Evolutionary conservation across 2,113 vertebrate genomes (phyloP), one percentile per base, ranked within the genome.

Genomic region (Nothoprocta perdicaria): DNA sequence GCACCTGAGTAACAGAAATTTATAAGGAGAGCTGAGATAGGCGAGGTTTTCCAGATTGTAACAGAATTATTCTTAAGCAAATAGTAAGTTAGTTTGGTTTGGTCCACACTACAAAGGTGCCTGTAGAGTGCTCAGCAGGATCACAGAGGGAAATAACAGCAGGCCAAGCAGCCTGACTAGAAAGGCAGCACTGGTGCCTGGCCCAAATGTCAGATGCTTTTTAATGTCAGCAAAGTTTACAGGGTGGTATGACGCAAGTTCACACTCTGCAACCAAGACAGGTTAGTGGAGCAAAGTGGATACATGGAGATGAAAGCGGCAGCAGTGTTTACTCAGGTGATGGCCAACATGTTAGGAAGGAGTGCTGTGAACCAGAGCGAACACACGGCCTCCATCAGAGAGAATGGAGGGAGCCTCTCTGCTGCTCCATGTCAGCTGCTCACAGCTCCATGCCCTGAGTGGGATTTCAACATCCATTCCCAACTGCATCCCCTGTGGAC

Each of bases 261-360:
- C 74, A 43, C 61, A 81, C 14, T 74, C 55, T 78, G 69, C 50
- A 73, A 87, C 27, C 53, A 81, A 60, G 60, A 81, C 4, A 14
- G 40, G 55, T 85, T 88, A 61, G 41, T 58, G 83, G 58, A 86
- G 14, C 29, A 68, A 16, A 18, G 41, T 41, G 35, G 74, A 76
- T 83, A 57, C 21, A 10, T 65, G 58, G 81, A 88, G 85, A 93
- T 86, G 50, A 93, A 95, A 91, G 84, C 48, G n/a, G 35, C 6
- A 38, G 82, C 82, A 41, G 35, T 91, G 55, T 93, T 95, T 80
- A 90, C 84, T 94, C 65, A 53, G 85, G 79, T 94, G 86, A 93
- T 65, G 6, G 66, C 21, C 71, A 46, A 88, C 78, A 71, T 35
- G n/a, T 81, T 86, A 77, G 79, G 85, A 92, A 82, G 12, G 43